Conservation (phyloP, 2,888 invertebrate genomes). For the Pristionchus mayeri region DNA sequence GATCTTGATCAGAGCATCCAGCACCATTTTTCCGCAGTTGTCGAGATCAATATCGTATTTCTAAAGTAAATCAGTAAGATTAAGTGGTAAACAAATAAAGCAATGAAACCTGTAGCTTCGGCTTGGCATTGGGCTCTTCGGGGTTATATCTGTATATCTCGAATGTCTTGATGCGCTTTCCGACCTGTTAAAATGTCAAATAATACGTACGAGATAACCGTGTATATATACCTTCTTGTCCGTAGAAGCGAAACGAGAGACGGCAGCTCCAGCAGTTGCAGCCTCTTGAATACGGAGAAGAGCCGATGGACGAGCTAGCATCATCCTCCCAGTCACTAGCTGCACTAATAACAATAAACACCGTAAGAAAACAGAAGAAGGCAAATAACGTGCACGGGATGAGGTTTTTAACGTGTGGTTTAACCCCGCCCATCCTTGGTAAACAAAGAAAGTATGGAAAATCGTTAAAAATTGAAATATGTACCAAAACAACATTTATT, state of each 20-base stretch:
- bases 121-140: constrained; percentile 78
- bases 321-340: constrained; percentile 4
- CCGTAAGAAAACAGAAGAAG: background rate
- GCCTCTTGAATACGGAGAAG: constrained; percentile 55
- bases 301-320: constrained; percentile 63
- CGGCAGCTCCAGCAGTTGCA: constrained; percentile 53
- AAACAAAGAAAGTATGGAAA: no score
- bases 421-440: no score
- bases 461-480: no score
- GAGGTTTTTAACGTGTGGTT: background rate
- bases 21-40: constrained; percentile 93
- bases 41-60: constrained; percentile 86
- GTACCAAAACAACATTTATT: no score
- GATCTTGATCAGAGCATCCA: constrained; percentile 95
- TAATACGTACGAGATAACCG: background rate
- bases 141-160: constrained; percentile 79
- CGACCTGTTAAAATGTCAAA: constrained; percentile 42
- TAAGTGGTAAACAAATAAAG: background rate
- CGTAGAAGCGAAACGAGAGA: constrained; percentile 58
- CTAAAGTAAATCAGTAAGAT: constrained; percentile 54
- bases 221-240: constrained; percentile 46
- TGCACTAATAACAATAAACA: background rate
- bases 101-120: constrained; percentile 78
- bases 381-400: background rate
- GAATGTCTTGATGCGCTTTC: constrained; percentile 77